phyloP scores from a whole-genome alignment of 2,797 vertebrate species.

The Cuculus canorus region DNA sequence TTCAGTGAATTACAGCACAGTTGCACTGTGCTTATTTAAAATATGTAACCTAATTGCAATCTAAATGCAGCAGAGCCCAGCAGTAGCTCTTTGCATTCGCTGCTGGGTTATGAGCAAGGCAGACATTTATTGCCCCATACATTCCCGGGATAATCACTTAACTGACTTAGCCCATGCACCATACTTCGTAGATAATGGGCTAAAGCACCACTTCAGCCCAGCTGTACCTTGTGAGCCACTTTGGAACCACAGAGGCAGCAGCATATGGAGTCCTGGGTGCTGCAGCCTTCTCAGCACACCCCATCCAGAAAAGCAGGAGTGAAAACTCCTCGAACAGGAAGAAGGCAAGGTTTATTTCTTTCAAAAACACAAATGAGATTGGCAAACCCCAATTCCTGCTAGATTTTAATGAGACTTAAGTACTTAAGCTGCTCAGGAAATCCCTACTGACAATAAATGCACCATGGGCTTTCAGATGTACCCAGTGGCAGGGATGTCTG shows the following conservation, averaged over 20 bases:
- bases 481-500: background rate
- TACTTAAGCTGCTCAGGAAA: background rate
- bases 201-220: conserved; percentile 13
- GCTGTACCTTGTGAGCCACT: background rate
- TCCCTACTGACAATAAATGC: background rate
- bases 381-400: background rate
- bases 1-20: background rate
- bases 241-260: background rate
- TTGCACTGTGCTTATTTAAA: background rate
- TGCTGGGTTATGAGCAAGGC: conserved; percentile 50
- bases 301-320: background rate
- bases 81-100: conserved; percentile 23
- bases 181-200: conserved; percentile 15
- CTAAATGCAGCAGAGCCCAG: background rate
- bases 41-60: conserved; percentile 38
- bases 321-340: background rate
- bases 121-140: conserved; percentile 62
- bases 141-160: conserved; percentile 43
- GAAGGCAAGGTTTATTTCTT: background rate
- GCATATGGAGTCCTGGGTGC: background rate
- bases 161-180: conserved; percentile 29
- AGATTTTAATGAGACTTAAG: background rate
- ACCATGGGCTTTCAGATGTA: accelerated
- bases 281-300: background rate
- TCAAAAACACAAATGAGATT: background rate